Base-by-base conservation (phyloP, 30 jellyfish, hydroid and myxozoan species). In the Aurelia sp. region DNA sequence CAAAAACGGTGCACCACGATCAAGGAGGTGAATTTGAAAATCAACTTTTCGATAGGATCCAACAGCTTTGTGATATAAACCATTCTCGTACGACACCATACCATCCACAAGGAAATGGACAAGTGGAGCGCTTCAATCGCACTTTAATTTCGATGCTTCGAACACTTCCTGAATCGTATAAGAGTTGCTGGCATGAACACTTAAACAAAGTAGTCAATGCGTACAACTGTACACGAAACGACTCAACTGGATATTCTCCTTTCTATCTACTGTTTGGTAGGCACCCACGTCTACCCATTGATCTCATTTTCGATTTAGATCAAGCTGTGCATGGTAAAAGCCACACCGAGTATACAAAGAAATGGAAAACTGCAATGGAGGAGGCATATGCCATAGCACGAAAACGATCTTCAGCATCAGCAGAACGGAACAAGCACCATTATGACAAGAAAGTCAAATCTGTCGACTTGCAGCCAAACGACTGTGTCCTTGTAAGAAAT, bases 191-290 rank as follows among this genome's bases (percentile, higher is more conserved):
- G 96, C 62, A 77, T 9, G 91, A 87, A 37, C 66, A 35, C 21
- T 53, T 78, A 8, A 68, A 68, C 87, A 76, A 87, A 53, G 11
- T 87, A 53, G 74, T 71, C 31, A 63, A 57, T 50, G 81, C 96
- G 55, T 87, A 87, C 68, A 87, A 87, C 61, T 76, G 87, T 47
- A 85, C 95, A 9, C 76, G 23, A 41, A 27, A 78, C 33, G 20
- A 59, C n/a, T n/a, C 83, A 62, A 58, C 94, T 21, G 90, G 84
- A 18, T 73, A 57, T 33, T 73, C 74, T 10, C 94, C 94, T 11
- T 62, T 47, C 74, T 85, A 37, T 53, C 30, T 85, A 12, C 71
- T 73, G 40, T 73, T 73, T 85, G 90, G 94, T 19, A 41, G 87
- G 8, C 69, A 70, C 23, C 77, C 92, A 53, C 48, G 78, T 23